Evolutionary conservation across 2,113 vertebrate genomes (phyloP).

Genomic region (Percopsis transmontana): DNA sequence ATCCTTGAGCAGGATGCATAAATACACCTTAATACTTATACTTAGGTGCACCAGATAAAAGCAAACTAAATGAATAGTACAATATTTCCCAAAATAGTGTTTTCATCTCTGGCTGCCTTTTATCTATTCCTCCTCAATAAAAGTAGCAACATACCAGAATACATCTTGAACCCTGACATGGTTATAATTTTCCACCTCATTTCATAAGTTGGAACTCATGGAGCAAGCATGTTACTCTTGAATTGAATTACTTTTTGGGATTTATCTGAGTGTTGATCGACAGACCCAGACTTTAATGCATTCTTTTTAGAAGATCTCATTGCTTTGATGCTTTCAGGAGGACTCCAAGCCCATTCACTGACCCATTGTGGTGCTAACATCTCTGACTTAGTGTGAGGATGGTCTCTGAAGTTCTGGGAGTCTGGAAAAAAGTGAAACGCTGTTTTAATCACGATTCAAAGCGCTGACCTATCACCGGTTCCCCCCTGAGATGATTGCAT

Average conservation of each 20-base stretch:
- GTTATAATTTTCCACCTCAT: constrained; percentile 67
- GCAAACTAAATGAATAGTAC: background rate
- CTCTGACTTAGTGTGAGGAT: constrained; percentile 13
- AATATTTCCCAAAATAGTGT: background rate
- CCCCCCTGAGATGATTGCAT: constrained; percentile 25
- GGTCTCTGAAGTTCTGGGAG: background rate
- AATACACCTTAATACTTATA: too few relatives aligned
- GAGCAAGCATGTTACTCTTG: constrained; percentile 31
- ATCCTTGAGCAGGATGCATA: too few relatives aligned
- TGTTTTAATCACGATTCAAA: constrained; percentile 23
- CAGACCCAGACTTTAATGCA: constrained; percentile 32
- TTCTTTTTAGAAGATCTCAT: constrained; percentile 23
- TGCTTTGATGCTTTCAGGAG: constrained; percentile 28
- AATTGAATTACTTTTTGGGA: constrained; percentile 35
- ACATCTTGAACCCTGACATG: constrained; percentile 18
- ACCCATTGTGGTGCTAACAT: constrained; percentile 7
- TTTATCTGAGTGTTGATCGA: constrained; percentile 53
- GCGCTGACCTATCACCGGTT: constrained; percentile 10
- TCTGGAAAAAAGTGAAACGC: background rate
- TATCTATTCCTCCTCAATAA: constrained; percentile 20
- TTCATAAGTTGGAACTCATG: constrained; percentile 33
- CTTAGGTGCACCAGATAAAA: too few relatives aligned
- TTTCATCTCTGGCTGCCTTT: background rate
- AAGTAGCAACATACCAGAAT: background rate
- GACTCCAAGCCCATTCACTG: constrained; percentile 10